Evolutionary conservation across 1,140 invertebrate species (phyloP).

Genomic region (Drosophila mojavensis): DNA sequence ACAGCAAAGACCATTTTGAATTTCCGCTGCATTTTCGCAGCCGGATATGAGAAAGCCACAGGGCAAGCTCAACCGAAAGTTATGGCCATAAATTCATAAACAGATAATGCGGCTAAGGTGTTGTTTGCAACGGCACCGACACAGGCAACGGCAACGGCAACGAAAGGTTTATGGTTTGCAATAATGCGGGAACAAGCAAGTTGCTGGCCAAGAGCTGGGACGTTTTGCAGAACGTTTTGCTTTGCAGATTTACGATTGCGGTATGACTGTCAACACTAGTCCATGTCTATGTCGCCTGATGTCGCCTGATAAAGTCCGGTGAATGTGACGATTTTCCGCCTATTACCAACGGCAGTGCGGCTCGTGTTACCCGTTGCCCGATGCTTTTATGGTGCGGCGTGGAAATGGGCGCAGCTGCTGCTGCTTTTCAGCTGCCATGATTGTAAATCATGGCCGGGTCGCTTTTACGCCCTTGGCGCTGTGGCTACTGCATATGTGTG

Average conservation of each 20-base stretch:
- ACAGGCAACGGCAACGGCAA: not conserved
- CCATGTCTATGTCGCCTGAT: constrained; percentile 15
- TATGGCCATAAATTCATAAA: constrained; percentile 78
- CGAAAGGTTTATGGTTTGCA: constrained; percentile 40
- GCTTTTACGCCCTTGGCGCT: constrained; percentile 42
- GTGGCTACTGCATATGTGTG: constrained; percentile 4
- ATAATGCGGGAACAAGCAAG: constrained; percentile 56
- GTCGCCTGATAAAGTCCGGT: constrained; percentile 66
- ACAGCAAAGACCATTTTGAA: constrained; percentile 56
- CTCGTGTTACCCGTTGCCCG: constrained; percentile 26
- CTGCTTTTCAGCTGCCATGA: constrained; percentile 46
- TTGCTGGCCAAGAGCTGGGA: constrained; percentile 43
- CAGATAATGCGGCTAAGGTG: constrained; percentile 71
- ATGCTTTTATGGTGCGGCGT: constrained; percentile 69
- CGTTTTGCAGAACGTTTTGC: constrained; percentile 42
- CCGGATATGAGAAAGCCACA: constrained; percentile 72
- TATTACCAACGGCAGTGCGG: constrained; percentile 61
- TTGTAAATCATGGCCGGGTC: constrained; percentile 68
- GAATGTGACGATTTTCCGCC: constrained; percentile 80
- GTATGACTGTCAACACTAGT: constrained; percentile 7
- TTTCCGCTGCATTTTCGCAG: constrained; percentile 69
- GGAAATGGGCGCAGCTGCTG: constrained; percentile 74
- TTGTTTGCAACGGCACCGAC: constrained; percentile 44
- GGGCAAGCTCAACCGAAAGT: constrained; percentile 33
- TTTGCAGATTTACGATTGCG: constrained; percentile 68